phyloP scores from a whole-genome alignment of 1,140 invertebrate genomes.

The Eubasilissa regina region DNA sequence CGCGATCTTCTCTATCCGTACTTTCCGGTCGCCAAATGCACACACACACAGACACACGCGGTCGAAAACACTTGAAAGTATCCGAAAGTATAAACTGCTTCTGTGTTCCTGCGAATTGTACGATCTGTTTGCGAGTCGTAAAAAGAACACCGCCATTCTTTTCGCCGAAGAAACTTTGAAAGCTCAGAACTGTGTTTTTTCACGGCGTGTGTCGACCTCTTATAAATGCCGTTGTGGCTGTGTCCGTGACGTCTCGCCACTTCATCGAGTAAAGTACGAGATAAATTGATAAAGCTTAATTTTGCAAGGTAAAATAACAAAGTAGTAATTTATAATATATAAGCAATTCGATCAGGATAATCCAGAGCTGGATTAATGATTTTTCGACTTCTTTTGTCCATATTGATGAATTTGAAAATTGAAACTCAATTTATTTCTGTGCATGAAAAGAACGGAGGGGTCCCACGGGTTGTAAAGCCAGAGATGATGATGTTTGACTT shows the following conservation, averaged over 20 bases:
- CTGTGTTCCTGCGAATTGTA: slow-evolving; percentile 8
- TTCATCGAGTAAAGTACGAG: not conserved
- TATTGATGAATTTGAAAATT: too few relatives aligned
- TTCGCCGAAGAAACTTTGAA: slow-evolving; percentile 14
- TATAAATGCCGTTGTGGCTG: not conserved
- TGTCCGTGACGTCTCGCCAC: not conserved
- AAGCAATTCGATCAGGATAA: too few relatives aligned
- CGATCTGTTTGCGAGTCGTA: slow-evolving; percentile 26
- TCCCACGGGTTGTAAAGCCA: too few relatives aligned
- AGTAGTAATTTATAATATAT: too few relatives aligned
- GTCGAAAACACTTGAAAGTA: slow-evolving; percentile 5
- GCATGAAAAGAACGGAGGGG: too few relatives aligned
- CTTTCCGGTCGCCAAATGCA: slow-evolving; percentile 28
- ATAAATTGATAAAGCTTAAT: not conserved
- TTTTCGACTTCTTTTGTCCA: too few relatives aligned
- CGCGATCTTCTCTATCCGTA: slow-evolving; percentile 11
- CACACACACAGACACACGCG: slow-evolving; percentile 8
- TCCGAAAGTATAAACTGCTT: slow-evolving; percentile 27
- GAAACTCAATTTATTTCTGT: too few relatives aligned
- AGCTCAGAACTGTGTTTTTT: slow-evolving; percentile 9
- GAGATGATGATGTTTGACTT: too few relatives aligned
- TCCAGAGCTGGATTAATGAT: too few relatives aligned
- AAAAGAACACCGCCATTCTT: slow-evolving; percentile 8
- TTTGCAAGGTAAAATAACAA: too few relatives aligned
- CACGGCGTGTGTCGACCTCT: not conserved